These are phyloP conservation scores for Netelia virgata DNA, from an alignment of 2,888 invertebrate species.

Conservation along the genomic window DNA sequence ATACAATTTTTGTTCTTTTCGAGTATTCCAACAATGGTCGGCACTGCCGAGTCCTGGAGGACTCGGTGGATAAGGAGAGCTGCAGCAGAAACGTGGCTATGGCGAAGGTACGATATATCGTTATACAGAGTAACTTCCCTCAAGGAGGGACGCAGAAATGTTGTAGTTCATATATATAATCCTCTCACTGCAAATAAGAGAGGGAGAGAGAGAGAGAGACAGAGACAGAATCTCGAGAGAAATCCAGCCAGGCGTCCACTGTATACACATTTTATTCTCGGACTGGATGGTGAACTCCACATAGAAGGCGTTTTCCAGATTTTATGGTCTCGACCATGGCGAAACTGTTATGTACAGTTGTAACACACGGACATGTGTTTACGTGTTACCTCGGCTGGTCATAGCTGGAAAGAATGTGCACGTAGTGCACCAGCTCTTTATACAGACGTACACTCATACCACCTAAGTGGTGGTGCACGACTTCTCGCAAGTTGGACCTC, in stretches of 20 bases:
- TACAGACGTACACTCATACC: not conserved
- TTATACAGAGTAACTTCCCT: conserved; percentile 68
- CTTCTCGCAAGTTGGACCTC: conserved; percentile 17
- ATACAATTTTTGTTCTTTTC: not conserved
- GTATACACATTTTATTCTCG: conserved; percentile 65
- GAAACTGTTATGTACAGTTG: conserved; percentile 61
- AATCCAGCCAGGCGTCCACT: conserved; percentile 63
- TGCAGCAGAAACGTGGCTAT: not conserved
- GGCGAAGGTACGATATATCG: conserved; percentile 60
- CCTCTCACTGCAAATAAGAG: conserved; percentile 43
- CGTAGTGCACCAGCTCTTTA: conserved; percentile 4
- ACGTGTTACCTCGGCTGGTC: not conserved
- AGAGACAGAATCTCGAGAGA: conserved; percentile 65
- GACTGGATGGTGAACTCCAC: conserved; percentile 51
- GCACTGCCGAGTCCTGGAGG: conserved; percentile 29
- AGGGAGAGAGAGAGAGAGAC: conserved; percentile 61
- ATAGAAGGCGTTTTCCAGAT: conserved; percentile 67
- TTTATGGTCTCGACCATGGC: conserved; percentile 67
- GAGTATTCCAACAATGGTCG: conserved; percentile 26
- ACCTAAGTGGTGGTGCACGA: conserved; percentile 38
- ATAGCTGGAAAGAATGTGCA: conserved; percentile 24
- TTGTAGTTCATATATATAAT: conserved; percentile 27
- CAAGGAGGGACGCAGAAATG: conserved; percentile 49
- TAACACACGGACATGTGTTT: conserved; percentile 28
- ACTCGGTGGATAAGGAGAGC: conserved; percentile 54